Base-by-base conservation (phyloP, 2,797 vertebrate species). In the Anisognathus igniventris region DNA sequence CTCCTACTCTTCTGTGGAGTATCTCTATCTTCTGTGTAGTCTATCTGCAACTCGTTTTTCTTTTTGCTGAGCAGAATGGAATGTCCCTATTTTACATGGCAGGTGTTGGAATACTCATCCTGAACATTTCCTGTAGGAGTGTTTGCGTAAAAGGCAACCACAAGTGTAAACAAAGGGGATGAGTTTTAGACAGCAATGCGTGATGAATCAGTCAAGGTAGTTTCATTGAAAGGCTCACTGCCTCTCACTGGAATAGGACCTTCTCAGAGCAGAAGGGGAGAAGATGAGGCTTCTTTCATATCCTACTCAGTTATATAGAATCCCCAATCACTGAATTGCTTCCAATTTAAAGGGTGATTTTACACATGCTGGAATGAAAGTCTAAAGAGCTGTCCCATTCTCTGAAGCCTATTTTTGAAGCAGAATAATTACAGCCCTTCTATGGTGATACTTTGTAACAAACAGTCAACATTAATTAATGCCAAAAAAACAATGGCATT, bases 401-500 rank as follows among this genome's bases (percentile, higher is more conserved):
- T 96, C 68, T 76, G 60, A 37, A 68, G 70, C 62, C 76, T 88
- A 94, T 93, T 94, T 96, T 37, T 77, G 96, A 94, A 96, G 92
- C 67, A 82, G 85, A 93, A 72, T 95, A 96, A 94, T 82, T 70
- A 90, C 83, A 96, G 90, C 88, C 85, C 96, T 97, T 97, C 95
- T 96, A 96, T 93, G 95, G 96, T 95, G 95, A 96, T 97, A 92
- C 90, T 96, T 96, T 87, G 90, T 79, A 96, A 96, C 92, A 95
- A 93, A 96, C 44, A 96, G 93, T 93, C 91, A 95, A 93, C 91
- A 95, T 95, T 95, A 96, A 97, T 97, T 97, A 96, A 96, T 96
- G 95, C 86, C 95, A 96, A 97, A 97, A 96, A 92, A 93, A 96
- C 85, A 96, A 96, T 93, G 93, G 84, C 95, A 97, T 97, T 97